Evolutionary conservation across 2,113 vertebrate species (phyloP).

Genomic region (Ammodramus savannarum): DNA sequence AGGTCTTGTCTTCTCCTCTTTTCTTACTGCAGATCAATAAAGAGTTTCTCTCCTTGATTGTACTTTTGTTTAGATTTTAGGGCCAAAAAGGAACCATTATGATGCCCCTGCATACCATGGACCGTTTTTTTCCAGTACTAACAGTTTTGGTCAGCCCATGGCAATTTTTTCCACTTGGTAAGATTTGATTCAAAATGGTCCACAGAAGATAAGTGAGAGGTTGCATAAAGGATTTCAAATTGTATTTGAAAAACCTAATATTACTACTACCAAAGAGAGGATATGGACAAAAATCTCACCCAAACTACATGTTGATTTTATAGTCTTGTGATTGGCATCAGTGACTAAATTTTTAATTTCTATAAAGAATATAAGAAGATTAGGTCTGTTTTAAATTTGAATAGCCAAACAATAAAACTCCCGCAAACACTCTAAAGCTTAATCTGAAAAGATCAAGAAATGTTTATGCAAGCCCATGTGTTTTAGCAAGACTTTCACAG

Average conservation of each 20-base stretch:
- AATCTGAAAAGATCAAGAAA: not conserved
- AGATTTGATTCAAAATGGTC: not conserved
- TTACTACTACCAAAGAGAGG: not conserved
- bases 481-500: not conserved
- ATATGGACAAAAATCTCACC: not conserved
- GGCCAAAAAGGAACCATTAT: not conserved
- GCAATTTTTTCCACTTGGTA: not conserved
- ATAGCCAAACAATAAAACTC: not conserved
- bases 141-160: not conserved
- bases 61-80: not conserved
- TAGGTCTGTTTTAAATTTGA: not conserved
- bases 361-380: not conserved
- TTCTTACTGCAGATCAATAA: not conserved
- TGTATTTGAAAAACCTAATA: not conserved
- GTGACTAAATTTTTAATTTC: not conserved
- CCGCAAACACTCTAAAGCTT: not conserved
- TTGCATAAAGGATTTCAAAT: not conserved
- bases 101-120: not conserved
- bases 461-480: not conserved
- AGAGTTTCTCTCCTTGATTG: not conserved
- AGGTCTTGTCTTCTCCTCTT: not conserved
- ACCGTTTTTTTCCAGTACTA: not conserved
- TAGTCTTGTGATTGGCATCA: not conserved
- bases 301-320: not conserved
- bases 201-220: not conserved